Evolutionary conservation across 2,113 vertebrate genomes (phyloP).

Genomic region (Hippolais icterina): DNA sequence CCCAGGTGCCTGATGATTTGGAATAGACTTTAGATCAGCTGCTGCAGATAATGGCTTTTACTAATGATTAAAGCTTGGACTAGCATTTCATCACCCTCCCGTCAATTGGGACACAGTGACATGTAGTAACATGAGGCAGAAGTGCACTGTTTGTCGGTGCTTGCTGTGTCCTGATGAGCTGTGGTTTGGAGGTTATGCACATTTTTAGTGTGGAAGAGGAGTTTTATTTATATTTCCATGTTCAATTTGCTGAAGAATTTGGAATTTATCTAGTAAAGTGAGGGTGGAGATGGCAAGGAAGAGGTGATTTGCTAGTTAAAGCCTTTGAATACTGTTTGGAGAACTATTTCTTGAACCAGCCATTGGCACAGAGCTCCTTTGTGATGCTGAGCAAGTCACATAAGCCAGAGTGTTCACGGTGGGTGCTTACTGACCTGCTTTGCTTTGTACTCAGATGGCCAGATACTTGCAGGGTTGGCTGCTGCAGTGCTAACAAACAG

Average conservation of each 20-base stretch:
- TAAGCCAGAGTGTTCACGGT: neutral
- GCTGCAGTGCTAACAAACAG: neutral
- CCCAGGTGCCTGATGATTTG: neutral
- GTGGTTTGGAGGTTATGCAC: neutral
- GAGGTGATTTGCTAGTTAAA: neutral
- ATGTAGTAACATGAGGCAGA: slow-evolving; percentile 24
- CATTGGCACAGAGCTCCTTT: neutral
- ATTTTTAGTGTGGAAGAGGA: neutral
- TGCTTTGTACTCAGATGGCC: neutral
- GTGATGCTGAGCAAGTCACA: neutral
- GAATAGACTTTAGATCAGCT: neutral
- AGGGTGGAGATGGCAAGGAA: neutral
- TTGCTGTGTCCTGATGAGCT: neutral
- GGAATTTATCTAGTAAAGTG: neutral
- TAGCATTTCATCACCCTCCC: neutral
- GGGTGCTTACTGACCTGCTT: neutral
- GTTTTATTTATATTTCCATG: neutral
- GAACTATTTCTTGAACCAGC: neutral
- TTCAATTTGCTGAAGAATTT: neutral
- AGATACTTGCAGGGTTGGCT: neutral
- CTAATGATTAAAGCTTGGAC: slow-evolving; percentile 46
- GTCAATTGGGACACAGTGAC: slow-evolving; percentile 13
- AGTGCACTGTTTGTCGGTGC: rapidly evolving
- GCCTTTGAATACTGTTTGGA: neutral
- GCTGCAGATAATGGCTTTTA: slow-evolving; percentile 55